Evolutionary conservation across 2,113 vertebrate species (phyloP), one percentile per base, ranked within the genome.

Genomic region (Centrocercus urophasianus): DNA sequence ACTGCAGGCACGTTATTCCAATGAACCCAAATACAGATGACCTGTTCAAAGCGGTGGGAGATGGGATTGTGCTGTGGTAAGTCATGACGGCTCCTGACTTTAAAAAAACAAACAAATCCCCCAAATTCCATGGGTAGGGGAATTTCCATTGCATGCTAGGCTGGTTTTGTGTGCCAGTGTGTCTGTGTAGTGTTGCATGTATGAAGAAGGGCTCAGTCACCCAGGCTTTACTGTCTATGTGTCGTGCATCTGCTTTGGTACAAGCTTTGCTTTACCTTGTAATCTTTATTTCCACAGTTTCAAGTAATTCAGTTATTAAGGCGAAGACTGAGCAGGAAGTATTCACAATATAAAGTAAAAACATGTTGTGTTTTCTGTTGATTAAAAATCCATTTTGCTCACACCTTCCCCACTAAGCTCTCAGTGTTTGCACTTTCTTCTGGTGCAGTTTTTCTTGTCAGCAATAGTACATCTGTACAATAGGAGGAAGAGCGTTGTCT

Each of bases 41-140:
- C 83, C 98, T 99, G 59, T 99, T 99, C 96, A 98, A 98, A 63
- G 98, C 98, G 13, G 96, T 99, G 69, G 98, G 98, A 75, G 98
- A 99, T 19, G 99, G 99, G 88, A 98, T 99, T 67, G 92, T 99
- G 21, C 98, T 99, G 1, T 99, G 99, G 99, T 99, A 97, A 98
- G 99, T 96, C 52, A 47, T 18, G 32, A 48, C 43, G 13, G 12
- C 50, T 90, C 17, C 36, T 92, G 54, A 89, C 72, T 81, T 88
- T 13, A 19, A 63, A 45, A 36, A 59, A 25, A 38, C 47, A 71
- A 66, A 30, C 11, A 65, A 82, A 22, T 78, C 90, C 11, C 50
- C 7, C 7, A 61, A 73, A 61, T 8, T 59, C 17, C 25, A n/a
- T 69, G 59, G 15, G 38, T 47, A 42, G 34, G 27, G n/a, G 38